Conservation (phyloP, 2,888 invertebrate genomes). For the Elysia crispata region DNA sequence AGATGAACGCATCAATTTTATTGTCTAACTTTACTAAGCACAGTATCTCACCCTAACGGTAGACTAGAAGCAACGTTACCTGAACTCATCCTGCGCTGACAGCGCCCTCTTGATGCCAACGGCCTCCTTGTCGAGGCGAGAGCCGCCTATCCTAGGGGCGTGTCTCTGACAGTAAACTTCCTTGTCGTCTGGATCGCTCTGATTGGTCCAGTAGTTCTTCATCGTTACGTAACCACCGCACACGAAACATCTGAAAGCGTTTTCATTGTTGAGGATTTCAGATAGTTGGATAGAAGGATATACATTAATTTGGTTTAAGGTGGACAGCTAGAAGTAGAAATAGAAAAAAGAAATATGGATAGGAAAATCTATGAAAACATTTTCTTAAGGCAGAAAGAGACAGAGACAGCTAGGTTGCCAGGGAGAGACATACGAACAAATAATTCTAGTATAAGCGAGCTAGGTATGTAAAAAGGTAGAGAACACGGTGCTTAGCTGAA, state of each 20-base stretch:
- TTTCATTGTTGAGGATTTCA: too few species aligned
- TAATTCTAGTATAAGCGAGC: too few species aligned
- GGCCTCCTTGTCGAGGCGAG: conserved; percentile 80
- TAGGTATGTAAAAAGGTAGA: too few species aligned
- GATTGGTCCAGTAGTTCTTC: conserved; percentile 76
- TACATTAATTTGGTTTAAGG: neutral
- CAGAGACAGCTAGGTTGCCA: too few species aligned
- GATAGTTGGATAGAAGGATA: neutral
- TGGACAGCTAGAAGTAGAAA: neutral
- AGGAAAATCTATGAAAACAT: neutral
- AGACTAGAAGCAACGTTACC: too few species aligned
- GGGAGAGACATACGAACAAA: too few species aligned
- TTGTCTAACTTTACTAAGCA: too few species aligned
- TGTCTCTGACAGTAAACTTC: conserved; percentile 76
- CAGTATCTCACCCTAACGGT: too few species aligned
- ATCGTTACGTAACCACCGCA: conserved; percentile 83
- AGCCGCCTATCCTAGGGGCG: conserved; percentile 68
- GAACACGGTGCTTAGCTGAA: too few species aligned
- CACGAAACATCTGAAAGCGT: conserved; percentile 83
- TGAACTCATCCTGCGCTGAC: conserved; percentile 62
- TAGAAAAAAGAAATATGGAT: neutral
- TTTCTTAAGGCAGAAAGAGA: too few species aligned
- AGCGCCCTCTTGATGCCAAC: conserved; percentile 78
- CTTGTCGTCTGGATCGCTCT: conserved; percentile 66
- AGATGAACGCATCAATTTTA: too few species aligned